Evolutionary conservation across 2,797 vertebrate species (phyloP), one percentile per base, ranked within the genome.

Genomic region (Vespertilio murinus): DNA sequence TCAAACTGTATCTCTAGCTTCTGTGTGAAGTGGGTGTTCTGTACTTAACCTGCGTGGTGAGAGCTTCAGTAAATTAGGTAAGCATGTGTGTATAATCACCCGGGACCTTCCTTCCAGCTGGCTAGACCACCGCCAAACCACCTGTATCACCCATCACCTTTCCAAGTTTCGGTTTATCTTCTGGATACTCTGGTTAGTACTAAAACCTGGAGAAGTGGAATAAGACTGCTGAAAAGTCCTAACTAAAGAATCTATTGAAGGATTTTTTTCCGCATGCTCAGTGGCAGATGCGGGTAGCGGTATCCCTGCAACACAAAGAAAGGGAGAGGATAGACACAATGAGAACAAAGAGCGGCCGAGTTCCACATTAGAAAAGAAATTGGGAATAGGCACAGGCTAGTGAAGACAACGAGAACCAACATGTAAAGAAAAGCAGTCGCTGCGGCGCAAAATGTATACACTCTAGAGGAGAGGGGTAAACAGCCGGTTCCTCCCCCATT

Each of bases 231-330:
- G 94, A 96, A 97, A 97, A 97, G 88, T 96, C 96, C 96, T 84
- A 94, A 96, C 90, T 93, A 88, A 96, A 97, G 95, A 96, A 70
- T 95, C 96, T 96, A 95, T 89, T 94, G 95, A 97, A 95, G 93
- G 96, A 89, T 96, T 97, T 96, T 95, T 95, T 91, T 80, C 95
- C 97, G 97, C 97, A 97, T 97, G 97, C 97, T 97, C 97, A 97
- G 97, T 97, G 96, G 97, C 97, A 96, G 97, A 97, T 97, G 96
- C 92, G 64, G 95, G 90, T 90, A 95, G 96, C 97, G 89, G 96
- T 91, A 92, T 94, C 94, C 83, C 86, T 96, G 96, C 91, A 92
- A 96, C 97, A 97, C 97, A 97, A 97, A 97, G 97, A 95, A 96
- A 96, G 92, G 91, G 71, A 97, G 92, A 93, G 35, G 90, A 93